phyloP scores from a whole-genome alignment of 2,797 vertebrate genomes.

The Halcyon smyrnensis region DNA sequence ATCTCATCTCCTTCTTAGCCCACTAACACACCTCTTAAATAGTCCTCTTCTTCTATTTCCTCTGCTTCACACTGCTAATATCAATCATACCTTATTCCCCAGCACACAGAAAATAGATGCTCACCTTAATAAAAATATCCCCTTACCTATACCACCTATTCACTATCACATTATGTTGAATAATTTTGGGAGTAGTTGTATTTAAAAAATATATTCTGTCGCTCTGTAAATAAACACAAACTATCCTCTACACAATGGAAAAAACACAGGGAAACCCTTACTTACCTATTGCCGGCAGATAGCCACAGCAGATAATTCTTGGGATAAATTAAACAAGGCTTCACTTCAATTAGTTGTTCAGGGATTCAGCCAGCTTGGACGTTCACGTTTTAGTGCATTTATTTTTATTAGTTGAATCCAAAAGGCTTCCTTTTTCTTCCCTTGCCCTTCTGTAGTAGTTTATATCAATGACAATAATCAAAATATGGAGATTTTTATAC shows the following conservation, averaged over 20 bases:
- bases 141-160: neutral
- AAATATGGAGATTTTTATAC: slow-evolving; percentile 9
- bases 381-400: slow-evolving; percentile 75
- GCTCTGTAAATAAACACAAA: neutral
- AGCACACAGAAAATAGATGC: neutral
- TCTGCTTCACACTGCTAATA: neutral
- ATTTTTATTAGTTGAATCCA: slow-evolving; percentile 13
- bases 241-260: slow-evolving; percentile 52
- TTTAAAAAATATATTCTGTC: neutral
- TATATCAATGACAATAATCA: slow-evolving; percentile 54
- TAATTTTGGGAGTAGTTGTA: neutral
- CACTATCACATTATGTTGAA: neutral
- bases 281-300: slow-evolving; percentile 73
- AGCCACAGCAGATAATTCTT: slow-evolving; percentile 77
- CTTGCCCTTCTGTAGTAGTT: neutral
- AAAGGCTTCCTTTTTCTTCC: neutral
- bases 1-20: neutral
- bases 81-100: neutral
- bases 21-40: neutral
- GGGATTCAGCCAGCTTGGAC: slow-evolving; percentile 65
- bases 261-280: neutral
- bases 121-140: neutral
- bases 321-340: slow-evolving; percentile 81
- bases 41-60: accelerated
- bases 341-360: slow-evolving; percentile 79